phyloP scores from a whole-genome alignment of 2,797 vertebrate genomes.

The Martes flavigula region DNA sequence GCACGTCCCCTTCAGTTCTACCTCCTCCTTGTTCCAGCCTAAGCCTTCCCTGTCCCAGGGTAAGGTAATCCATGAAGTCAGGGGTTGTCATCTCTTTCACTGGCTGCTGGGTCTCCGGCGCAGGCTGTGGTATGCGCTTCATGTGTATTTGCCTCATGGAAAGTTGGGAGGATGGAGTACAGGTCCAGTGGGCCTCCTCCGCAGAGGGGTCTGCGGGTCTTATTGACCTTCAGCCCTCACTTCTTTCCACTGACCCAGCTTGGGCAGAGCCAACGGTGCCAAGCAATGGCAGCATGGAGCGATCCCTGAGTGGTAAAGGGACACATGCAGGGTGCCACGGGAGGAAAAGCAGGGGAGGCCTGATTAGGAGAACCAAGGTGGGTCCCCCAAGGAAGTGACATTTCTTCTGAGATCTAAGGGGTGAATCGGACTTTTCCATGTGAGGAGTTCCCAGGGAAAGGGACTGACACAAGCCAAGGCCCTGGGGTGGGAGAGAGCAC shows the following conservation, averaged over 20 bases:
- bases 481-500: background rate
- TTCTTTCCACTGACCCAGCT: background rate
- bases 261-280: background rate
- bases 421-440: background rate
- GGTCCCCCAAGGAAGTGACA: background rate
- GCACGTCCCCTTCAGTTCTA: background rate
- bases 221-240: too few relatives aligned
- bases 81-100: background rate
- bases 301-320: too few relatives aligned
- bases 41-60: background rate
- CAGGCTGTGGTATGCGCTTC: background rate
- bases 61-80: background rate
- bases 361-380: background rate
- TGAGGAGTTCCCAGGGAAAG: too few relatives aligned
- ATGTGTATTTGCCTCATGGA: rapidly evolving
- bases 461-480: background rate
- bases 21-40: background rate
- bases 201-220: background rate
- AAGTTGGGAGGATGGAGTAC: too few relatives aligned
- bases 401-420: background rate
- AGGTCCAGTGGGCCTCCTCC: background rate
- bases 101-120: background rate
- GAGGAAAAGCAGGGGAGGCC: background rate
- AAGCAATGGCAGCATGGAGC: rapidly evolving
- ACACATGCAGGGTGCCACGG: rapidly evolving